Base-by-base conservation (phyloP, 1,140 invertebrate species). In the Brachionus manjavacas region DNA sequence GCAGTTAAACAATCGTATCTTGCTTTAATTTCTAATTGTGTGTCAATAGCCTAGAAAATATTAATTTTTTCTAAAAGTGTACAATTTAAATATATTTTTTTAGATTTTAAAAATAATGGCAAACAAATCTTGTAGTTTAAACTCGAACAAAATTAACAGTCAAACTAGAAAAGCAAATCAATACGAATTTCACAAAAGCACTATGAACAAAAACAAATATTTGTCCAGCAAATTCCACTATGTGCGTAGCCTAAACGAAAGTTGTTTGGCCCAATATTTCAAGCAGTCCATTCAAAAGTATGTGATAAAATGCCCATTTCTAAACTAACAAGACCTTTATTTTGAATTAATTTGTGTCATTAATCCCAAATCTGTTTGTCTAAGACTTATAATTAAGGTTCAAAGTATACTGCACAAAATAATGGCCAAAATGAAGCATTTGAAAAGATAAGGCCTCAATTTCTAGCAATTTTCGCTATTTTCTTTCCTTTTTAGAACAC, bases 211-310 rank as follows among this genome's bases (percentile, higher is more conserved):
- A 41, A 72, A n/a, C 31, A 72, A 72, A 72, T 72, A 76, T 76
- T 49, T 76, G 9, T 25, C 16, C 72, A 46, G 8, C 23, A 76
- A 76, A 76, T 76, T 76, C 43, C 72, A 76, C 2, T 76, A 76
- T 76, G 72, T 76, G 9, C 39, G 23, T 6, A 76, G 43, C n/a
- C 43, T 76, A 46, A 76, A 76, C 25, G 41, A 76, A 25, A 76
- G 72, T 49, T 76, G 43, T 25, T 49, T 76, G 31, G 72, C 72
- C 23, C 72, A 76, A 9, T 76, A 76, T 76, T 76, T 76, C 12
- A 76, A 76, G 41, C 72, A 76, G 49, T 76, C 72, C 23, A 46
- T 76, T 20, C 43, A 49, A 76, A 76, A 76, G 72, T 76, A 76
- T 76, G 72, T 76, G 72, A 76, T 20, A 76, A 49, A 76, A 76